Evolutionary conservation across 2,888 invertebrate species (phyloP).

Genomic region (Hirudinaria manillensis): DNA sequence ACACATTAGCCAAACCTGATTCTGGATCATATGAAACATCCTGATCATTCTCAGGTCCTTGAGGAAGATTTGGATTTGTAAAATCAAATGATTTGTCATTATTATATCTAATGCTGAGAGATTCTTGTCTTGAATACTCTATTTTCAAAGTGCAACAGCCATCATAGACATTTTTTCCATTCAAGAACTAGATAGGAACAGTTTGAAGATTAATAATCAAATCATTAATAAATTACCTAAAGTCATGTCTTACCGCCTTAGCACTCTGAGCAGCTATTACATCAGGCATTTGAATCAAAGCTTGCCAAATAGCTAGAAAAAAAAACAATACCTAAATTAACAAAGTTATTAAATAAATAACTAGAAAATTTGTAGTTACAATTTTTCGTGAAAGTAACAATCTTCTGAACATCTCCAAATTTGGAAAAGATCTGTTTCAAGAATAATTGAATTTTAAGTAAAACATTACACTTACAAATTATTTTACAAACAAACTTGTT

Average conservation of each 20-base stretch:
- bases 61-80: constrained; percentile 93
- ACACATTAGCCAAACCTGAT: not conserved
- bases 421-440: constrained; percentile 26
- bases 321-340: not conserved
- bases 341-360: not conserved
- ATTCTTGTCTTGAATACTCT: constrained; percentile 96
- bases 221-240: not conserved
- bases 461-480: not conserved
- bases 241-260: constrained; percentile 13
- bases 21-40: constrained; percentile 8
- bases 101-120: constrained; percentile 97
- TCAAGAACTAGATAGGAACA: constrained; percentile 66
- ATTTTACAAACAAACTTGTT: constrained; percentile 12
- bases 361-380: not conserved
- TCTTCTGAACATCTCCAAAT: constrained; percentile 26
- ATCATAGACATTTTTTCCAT: constrained; percentile 98
- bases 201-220: not conserved
- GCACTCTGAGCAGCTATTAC: constrained; percentile 21
- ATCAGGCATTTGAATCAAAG: constrained; percentile 23
- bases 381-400: constrained; percentile 18
- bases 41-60: constrained; percentile 59
- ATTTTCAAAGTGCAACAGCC: constrained; percentile 97
- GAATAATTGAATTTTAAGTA: not conserved
- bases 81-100: constrained; percentile 99
- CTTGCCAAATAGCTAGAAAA: constrained; percentile 25